Percentiles rank a stretch among this genome's conserved stretches.
phyloP scores from a whole-genome alignment of 2,113 vertebrate genomes.

The Phyllostomus hastatus region DNA sequence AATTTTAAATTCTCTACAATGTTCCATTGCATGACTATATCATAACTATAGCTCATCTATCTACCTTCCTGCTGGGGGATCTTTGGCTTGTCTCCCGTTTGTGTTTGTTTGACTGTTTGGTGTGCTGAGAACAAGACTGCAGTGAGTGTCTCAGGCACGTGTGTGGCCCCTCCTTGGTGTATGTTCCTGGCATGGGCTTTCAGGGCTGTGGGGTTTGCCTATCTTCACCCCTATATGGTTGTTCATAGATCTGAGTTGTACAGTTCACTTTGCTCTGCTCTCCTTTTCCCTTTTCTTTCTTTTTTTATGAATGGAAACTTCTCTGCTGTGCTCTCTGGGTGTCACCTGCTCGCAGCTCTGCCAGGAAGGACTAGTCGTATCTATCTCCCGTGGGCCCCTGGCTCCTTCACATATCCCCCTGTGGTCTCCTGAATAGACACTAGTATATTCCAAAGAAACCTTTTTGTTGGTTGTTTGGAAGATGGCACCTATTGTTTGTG shows the following conservation, averaged over 20 bases:
- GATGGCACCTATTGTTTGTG: background rate
- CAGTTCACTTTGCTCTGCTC: background rate
- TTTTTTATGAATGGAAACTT: background rate
- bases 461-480: background rate
- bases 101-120: background rate
- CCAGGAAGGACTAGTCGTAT: background rate
- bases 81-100: background rate
- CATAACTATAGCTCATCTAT: background rate
- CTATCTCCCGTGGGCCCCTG: background rate
- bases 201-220: background rate
- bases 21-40: background rate
- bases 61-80: background rate
- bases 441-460: background rate
- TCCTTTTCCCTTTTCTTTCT: background rate
- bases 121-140: background rate
- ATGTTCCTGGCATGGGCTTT: background rate
- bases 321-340: background rate
- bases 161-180: background rate
- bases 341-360: background rate
- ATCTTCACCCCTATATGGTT: background rate
- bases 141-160: rapidly evolving
- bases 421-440: background rate
- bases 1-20: background rate
- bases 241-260: background rate
- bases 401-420: background rate